Conservation (phyloP, 1,140 invertebrate species). For the Drosophila guanche region DNA sequence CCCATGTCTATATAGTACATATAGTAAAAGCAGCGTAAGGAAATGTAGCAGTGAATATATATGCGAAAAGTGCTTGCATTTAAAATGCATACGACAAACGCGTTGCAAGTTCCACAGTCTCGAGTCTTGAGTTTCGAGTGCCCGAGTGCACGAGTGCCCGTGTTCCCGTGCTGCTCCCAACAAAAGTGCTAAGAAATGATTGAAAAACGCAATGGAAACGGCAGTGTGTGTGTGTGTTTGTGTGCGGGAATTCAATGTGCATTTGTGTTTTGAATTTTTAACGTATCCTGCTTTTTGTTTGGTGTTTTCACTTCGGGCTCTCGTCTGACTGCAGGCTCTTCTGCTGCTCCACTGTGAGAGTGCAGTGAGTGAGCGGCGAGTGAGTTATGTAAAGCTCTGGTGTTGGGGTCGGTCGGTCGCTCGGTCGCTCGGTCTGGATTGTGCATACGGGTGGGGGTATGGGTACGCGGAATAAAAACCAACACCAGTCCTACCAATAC, state of each 20-base stretch:
- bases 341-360: conserved; percentile 8
- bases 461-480: conserved; percentile 9
- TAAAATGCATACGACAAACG: too few species aligned
- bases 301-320: conserved; percentile 2
- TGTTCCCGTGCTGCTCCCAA: conserved; percentile 9
- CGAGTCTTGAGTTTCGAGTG: too few species aligned
- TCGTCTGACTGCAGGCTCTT: conserved; percentile 36
- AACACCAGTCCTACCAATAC: conserved; percentile 20
- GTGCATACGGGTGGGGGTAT: not conserved
- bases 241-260: conserved; percentile 22
- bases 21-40: conserved; percentile 18
- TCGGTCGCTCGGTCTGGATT: conserved; percentile 28
- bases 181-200: conserved; percentile 38
- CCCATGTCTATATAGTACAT: conserved; percentile 33
- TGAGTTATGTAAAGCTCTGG: conserved; percentile 73
- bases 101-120: too few species aligned
- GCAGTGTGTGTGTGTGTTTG: conserved; percentile 11
- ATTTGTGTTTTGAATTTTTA: conserved; percentile 63
- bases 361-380: conserved; percentile 58
- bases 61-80: conserved; percentile 6
- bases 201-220: conserved; percentile 45
- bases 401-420: conserved; percentile 13
- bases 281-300: conserved; percentile 33
- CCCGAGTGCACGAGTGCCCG: too few species aligned
- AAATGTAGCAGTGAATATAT: conserved; percentile 26